Conservation (phyloP, 1,140 invertebrate genomes). For the Trialeurodes vaporariorum region DNA sequence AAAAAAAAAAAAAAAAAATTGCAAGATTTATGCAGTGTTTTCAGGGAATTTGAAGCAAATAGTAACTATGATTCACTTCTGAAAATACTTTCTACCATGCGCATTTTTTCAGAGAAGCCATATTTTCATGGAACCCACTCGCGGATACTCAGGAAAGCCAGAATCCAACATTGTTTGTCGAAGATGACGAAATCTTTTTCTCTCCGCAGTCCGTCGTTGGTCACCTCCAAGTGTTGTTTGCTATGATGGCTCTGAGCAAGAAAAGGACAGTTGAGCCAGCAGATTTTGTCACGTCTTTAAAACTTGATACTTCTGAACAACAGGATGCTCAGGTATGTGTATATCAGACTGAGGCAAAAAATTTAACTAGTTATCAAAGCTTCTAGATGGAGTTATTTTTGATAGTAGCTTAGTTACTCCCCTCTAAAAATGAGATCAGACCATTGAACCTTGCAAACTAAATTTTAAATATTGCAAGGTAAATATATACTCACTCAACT, state of each 20-base stretch:
- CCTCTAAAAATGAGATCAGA: too few relatives aligned
- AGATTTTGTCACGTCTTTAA: slow-evolving; percentile 47
- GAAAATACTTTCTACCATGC: too few relatives aligned
- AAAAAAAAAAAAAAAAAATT: too few relatives aligned
- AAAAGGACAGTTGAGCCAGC: slow-evolving; percentile 47
- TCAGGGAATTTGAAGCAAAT: too few relatives aligned
- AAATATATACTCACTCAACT: too few relatives aligned
- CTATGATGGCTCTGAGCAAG: slow-evolving; percentile 48
- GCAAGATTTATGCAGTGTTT: too few relatives aligned
- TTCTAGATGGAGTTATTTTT: too few relatives aligned
- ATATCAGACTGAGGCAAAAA: too few relatives aligned
- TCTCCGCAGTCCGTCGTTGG: slow-evolving; percentile 39
- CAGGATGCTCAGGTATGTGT: slow-evolving; percentile 45
- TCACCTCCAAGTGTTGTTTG: slow-evolving; percentile 55
- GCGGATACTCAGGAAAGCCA: slow-evolving; percentile 39
- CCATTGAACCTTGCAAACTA: too few relatives aligned
- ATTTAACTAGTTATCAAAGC: background rate
- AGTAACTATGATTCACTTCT: too few relatives aligned
- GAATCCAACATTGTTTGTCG: slow-evolving; percentile 26
- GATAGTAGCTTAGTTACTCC: too few relatives aligned
- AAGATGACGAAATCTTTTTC: slow-evolving; percentile 22
- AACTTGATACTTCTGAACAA: slow-evolving; percentile 48
- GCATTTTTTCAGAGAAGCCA: slow-evolving; percentile 41
- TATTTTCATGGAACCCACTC: slow-evolving; percentile 48
- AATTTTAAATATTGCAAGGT: too few relatives aligned